phyloP scores from a whole-genome alignment of 2,888 invertebrate genomes.

The Conus canariensis region DNA sequence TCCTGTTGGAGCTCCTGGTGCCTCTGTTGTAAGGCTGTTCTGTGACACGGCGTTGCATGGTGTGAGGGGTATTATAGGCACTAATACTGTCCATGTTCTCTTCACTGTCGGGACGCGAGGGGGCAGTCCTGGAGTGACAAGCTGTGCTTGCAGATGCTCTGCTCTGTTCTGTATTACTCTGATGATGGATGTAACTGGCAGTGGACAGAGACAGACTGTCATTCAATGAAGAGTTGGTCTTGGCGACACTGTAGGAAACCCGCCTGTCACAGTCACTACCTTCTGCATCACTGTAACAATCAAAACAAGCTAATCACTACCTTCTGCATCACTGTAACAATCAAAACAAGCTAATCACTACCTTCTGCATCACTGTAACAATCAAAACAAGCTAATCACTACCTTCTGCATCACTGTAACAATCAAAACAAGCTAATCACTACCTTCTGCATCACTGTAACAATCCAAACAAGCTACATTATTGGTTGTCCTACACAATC shows the following conservation, averaged over 20 bases:
- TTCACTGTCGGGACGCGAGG: background rate
- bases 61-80: background rate
- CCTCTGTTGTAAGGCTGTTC: background rate
- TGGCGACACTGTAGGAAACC: background rate
- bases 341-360: too few species aligned
- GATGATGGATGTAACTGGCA: background rate
- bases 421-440: background rate
- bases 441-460: too few species aligned
- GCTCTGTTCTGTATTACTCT: background rate
- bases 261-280: background rate
- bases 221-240: background rate
- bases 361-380: too few species aligned
- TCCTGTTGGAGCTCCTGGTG: background rate
- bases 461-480: background rate
- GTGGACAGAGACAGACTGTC: background rate
- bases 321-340: too few species aligned
- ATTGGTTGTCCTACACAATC: background rate
- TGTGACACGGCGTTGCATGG: background rate
- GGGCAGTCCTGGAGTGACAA: background rate
- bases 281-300: conserved; percentile 7
- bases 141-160: background rate
- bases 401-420: background rate
- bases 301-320: background rate
- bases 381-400: background rate
- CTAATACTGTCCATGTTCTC: background rate